Evolutionary conservation across 2,113 vertebrate genomes (phyloP).

Genomic region (Aptenodytes forsteri): DNA sequence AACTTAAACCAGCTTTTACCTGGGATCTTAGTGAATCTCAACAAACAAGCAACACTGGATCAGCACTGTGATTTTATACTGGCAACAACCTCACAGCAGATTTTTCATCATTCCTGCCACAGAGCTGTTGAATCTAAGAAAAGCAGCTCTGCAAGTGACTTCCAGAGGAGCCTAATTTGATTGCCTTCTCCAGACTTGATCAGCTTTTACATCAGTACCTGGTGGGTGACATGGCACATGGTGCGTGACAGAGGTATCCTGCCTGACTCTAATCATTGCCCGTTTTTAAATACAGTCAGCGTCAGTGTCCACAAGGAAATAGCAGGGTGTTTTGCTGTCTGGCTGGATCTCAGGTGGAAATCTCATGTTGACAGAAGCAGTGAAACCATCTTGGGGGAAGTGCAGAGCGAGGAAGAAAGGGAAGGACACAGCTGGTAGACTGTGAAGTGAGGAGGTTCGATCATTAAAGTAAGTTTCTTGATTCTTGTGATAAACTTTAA

Average conservation of each 20-base stretch:
- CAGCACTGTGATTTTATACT: neutral
- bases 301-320: neutral
- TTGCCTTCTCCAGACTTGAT: neutral
- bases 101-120: neutral
- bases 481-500: slow-evolving; percentile 46
- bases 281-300: neutral
- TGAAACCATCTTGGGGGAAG: neutral
- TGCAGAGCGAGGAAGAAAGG: neutral
- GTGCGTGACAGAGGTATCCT: neutral
- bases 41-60: neutral
- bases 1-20: neutral
- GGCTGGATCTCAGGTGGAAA: neutral
- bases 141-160: accelerated
- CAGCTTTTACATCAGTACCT: neutral
- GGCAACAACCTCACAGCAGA: neutral
- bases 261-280: neutral
- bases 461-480: slow-evolving; percentile 12
- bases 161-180: neutral
- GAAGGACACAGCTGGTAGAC: neutral
- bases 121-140: neutral
- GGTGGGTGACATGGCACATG: neutral
- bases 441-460: neutral
- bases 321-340: neutral
- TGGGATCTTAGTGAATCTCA: neutral
- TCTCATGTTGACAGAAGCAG: neutral